Percentiles rank a stretch among this genome's conserved stretches.
Evolutionary conservation across 2,888 invertebrate genomes (phyloP).

Genomic region (Ennomos fuscantarius): DNA sequence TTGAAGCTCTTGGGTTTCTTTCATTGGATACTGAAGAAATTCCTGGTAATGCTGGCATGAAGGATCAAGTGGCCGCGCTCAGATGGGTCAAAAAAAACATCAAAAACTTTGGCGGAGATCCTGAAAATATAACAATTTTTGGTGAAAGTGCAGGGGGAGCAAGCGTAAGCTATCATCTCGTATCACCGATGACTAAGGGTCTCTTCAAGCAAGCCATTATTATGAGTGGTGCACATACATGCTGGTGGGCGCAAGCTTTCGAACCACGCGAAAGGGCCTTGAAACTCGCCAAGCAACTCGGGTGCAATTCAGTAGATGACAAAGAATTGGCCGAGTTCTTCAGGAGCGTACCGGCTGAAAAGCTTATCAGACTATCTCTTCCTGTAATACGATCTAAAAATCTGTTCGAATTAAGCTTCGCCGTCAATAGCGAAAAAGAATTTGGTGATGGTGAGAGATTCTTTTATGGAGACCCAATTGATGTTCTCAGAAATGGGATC

Average conservation of each 20-base stretch:
- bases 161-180: constrained; percentile 60
- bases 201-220: constrained; percentile 83
- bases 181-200: constrained; percentile 75
- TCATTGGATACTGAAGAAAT: constrained; percentile 67
- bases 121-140: constrained; percentile 72
- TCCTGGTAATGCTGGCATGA: constrained; percentile 78
- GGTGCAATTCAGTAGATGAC: constrained; percentile 57
- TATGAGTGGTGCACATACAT: constrained; percentile 88
- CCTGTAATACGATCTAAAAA: constrained; percentile 44
- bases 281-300: constrained; percentile 55
- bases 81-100: constrained; percentile 73
- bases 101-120: constrained; percentile 67
- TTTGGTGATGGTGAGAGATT: constrained; percentile 59
- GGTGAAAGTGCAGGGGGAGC: constrained; percentile 74
- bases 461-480: constrained; percentile 54
- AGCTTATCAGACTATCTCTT: constrained; percentile 44
- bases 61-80: constrained; percentile 74
- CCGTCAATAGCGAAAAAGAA: constrained; percentile 54
- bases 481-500: constrained; percentile 73
- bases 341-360: constrained; percentile 52
- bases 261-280: constrained; percentile 78
- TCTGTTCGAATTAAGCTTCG: constrained; percentile 45
- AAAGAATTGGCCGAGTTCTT: constrained; percentile 61
- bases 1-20: constrained; percentile 70
- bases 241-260: constrained; percentile 74